These are phyloP conservation scores for Ceratitis capitata DNA, from an alignment of 1,140 invertebrate genomes.

Conservation along the genomic window DNA sequence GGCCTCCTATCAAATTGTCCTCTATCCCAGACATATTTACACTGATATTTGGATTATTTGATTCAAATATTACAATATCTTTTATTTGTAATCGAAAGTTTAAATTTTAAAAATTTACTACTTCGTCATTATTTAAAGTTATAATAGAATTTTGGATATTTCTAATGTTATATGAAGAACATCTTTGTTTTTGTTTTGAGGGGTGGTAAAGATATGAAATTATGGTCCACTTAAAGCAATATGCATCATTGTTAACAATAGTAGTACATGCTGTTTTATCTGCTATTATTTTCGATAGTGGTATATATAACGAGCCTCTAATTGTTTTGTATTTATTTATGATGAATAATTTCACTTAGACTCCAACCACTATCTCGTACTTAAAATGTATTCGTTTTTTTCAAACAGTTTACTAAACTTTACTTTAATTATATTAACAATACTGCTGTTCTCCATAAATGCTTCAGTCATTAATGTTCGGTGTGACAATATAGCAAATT, in stretches of 20 bases:
- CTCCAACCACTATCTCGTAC: constrained; percentile 54
- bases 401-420: not conserved
- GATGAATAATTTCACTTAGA: constrained; percentile 48
- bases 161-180: too few species aligned
- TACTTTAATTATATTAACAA: not conserved
- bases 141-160: too few species aligned
- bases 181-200: not conserved
- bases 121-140: too few species aligned
- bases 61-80: constrained; percentile 5
- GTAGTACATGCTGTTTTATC: constrained; percentile 30
- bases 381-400: constrained; percentile 54
- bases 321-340: constrained; percentile 56
- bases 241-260: too few species aligned
- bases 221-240: too few species aligned
- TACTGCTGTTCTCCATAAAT: too few species aligned
- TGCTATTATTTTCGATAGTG: not conserved
- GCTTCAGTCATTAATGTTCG: too few species aligned
- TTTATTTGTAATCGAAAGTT: not conserved
- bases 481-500: too few species aligned
- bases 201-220: not conserved
- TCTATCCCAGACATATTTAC: constrained; percentile 33
- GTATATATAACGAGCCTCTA: too few species aligned
- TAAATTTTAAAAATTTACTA: constrained; percentile 13
- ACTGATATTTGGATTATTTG: constrained; percentile 12
- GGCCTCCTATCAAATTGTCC: not conserved